Conservation (phyloP, 2,888 invertebrate species). For the Himalopsyche anomala region DNA sequence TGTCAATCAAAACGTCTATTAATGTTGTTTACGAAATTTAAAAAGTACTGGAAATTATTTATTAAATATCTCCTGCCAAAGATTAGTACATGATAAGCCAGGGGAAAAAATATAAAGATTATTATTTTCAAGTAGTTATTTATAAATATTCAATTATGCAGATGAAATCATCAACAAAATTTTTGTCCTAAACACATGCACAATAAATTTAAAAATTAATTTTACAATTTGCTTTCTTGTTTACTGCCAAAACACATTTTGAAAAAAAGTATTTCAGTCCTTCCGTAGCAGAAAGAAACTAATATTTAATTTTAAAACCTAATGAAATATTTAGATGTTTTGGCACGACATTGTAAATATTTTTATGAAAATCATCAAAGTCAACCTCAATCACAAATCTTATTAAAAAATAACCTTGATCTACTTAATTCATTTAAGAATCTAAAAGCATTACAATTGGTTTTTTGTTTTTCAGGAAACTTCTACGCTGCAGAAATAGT, state of each 20-base stretch:
- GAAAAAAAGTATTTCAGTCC: too few species aligned
- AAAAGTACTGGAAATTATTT: background rate
- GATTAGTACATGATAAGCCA: conserved; percentile 5
- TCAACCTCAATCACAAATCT: conserved; percentile 29
- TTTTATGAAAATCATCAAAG: conserved; percentile 39
- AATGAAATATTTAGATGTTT: conserved; percentile 1
- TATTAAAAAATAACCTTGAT: background rate
- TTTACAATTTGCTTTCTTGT: too few species aligned
- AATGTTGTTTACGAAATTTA: conserved; percentile 26
- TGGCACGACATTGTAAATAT: conserved; percentile 23
- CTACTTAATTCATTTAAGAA: conserved; percentile 4
- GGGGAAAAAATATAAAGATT: background rate
- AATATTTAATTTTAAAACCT: too few species aligned
- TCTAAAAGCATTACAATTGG: background rate
- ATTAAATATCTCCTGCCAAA: background rate
- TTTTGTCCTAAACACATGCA: too few species aligned
- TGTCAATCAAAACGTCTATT: conserved; percentile 1
- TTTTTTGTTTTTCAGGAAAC: conserved; percentile 77
- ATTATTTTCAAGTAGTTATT: too few species aligned
- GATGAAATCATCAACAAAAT: too few species aligned
- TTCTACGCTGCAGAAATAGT: conserved; percentile 98
- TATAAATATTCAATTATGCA: too few species aligned
- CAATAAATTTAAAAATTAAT: too few species aligned
- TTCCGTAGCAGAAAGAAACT: too few species aligned
- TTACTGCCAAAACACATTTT: too few species aligned